Evolutionary conservation across 2,797 vertebrate species (phyloP).

Genomic region (Lithobates pipiens): DNA sequence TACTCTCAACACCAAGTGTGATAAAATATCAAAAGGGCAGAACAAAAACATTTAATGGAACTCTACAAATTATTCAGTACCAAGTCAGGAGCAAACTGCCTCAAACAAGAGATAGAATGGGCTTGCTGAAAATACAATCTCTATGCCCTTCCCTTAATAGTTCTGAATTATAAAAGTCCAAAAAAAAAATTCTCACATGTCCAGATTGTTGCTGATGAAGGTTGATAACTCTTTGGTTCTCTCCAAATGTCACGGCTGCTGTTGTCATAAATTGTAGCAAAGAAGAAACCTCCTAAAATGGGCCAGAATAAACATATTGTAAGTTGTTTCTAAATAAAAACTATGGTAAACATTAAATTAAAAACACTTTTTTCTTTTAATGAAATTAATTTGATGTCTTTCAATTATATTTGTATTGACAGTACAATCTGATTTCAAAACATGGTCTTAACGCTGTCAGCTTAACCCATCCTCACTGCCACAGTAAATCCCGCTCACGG

Average conservation of each 20-base stretch:
- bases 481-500: no score
- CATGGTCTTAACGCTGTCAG: no score
- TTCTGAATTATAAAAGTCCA: background rate
- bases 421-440: no score
- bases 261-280: conserved; percentile 81
- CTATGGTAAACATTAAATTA: background rate
- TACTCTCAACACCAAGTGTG: no score
- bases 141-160: no score
- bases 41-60: no score
- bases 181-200: conserved; percentile 74
- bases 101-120: no score
- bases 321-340: background rate
- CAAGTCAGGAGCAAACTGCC: no score
- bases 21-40: no score
- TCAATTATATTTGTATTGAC: background rate
- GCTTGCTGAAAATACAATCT: no score
- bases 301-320: background rate
- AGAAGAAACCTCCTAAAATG: conserved; percentile 84
- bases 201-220: conserved; percentile 72
- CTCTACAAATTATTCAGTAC: no score
- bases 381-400: background rate
- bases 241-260: conserved; percentile 78
- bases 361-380: background rate
- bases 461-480: no score
- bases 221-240: conserved; percentile 77